phyloP scores from a whole-genome alignment of 1,140 invertebrate species.

The Metaphire vulgaris region DNA sequence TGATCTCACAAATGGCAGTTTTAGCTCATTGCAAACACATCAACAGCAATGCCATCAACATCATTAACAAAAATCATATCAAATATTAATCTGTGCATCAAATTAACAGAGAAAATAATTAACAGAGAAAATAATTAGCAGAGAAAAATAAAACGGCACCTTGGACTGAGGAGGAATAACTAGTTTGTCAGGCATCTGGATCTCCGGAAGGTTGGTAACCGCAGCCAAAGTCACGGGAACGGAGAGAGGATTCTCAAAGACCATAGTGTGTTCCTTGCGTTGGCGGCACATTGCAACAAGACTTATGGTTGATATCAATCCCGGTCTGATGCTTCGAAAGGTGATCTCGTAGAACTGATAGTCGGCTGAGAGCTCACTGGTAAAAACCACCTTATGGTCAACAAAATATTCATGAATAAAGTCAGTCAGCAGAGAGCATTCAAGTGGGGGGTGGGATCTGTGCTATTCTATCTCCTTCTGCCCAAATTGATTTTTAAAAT shows the following conservation, averaged over 20 bases:
- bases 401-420: background rate
- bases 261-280: slow-evolving; percentile 41
- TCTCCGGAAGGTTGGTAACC: slow-evolving; percentile 41
- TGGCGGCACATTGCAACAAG: slow-evolving; percentile 48
- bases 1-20: no score
- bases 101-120: no score
- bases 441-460: no score
- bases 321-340: slow-evolving; percentile 43
- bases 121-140: no score
- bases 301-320: slow-evolving; percentile 41
- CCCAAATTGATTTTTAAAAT: no score
- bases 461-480: no score
- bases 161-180: slow-evolving; percentile 42
- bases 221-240: slow-evolving; percentile 41
- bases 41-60: no score
- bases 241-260: slow-evolving; percentile 47
- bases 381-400: slow-evolving; percentile 45
- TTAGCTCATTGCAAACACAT: no score
- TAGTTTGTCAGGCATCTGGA: slow-evolving; percentile 45
- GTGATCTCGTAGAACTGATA: slow-evolving; percentile 50
- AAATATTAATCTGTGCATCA: no score
- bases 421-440: no score
- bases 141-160: no score
- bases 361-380: slow-evolving; percentile 48
- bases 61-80: no score